Evolutionary conservation across 1,140 invertebrate genomes (phyloP).

Genomic region (Dendrolimus punctatus): DNA sequence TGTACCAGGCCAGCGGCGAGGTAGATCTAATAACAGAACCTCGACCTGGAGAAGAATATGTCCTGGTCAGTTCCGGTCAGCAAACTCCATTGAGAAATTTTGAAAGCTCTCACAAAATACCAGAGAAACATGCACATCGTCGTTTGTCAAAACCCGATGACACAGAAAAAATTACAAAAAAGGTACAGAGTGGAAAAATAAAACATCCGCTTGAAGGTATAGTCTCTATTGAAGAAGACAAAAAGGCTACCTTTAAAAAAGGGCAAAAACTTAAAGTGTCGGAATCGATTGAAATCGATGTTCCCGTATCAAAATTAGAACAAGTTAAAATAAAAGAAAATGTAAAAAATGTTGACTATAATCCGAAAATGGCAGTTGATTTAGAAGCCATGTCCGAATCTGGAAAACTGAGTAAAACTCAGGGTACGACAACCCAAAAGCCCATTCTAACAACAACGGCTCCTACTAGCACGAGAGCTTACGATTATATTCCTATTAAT

Average conservation of each 20-base stretch:
- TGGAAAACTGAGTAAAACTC: constrained; percentile 49
- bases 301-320: constrained; percentile 65
- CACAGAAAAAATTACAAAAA: constrained; percentile 45
- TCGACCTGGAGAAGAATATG: constrained; percentile 70
- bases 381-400: constrained; percentile 66
- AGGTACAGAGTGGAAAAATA: constrained; percentile 40
- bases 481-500: constrained; percentile 66
- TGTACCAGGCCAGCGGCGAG: constrained; percentile 44
- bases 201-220: constrained; percentile 58
- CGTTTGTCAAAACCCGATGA: constrained; percentile 43
- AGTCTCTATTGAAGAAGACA: constrained; percentile 64
- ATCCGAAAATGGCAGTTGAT: constrained; percentile 61
- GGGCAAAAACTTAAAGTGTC: constrained; percentile 51
- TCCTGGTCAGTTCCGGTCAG: constrained; percentile 65
- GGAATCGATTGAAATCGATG: constrained; percentile 61
- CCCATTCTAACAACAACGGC: constrained; percentile 61
- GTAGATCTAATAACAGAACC: constrained; percentile 72
- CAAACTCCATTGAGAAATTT: constrained; percentile 59
- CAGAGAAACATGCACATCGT: constrained; percentile 59
- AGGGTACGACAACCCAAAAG: constrained; percentile 59
- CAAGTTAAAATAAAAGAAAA: constrained; percentile 62
- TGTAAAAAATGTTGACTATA: constrained; percentile 46
- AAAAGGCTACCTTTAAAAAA: constrained; percentile 48
- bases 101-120: constrained; percentile 66
- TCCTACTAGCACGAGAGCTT: constrained; percentile 45